Conservation (phyloP, 2,888 invertebrate species). For the Dromius quadrimaculatus region DNA sequence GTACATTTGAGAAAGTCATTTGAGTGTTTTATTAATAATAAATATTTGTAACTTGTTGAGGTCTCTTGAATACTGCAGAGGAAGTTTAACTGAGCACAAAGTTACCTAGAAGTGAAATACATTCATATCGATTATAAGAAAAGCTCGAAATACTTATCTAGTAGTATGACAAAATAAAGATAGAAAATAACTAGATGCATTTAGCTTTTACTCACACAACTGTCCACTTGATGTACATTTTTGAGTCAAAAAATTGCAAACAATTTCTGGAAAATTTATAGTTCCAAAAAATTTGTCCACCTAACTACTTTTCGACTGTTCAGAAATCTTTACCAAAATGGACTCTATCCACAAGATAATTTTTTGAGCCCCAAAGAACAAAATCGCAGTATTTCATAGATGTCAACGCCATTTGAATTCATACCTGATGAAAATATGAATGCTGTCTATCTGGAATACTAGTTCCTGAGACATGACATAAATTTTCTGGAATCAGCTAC, state of each 20-base stretch:
- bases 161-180: no score
- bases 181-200: no score
- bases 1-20: no score
- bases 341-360: not conserved
- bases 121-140: no score
- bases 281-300: not conserved
- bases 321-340: not conserved
- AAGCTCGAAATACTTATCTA: no score
- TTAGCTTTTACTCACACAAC: no score
- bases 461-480: not conserved
- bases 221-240: no score
- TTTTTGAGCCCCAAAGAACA: conserved; percentile 1
- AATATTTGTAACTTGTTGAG: no score
- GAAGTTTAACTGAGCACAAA: no score
- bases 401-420: not conserved
- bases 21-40: no score
- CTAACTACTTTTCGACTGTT: not conserved
- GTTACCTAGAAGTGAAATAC: no score
- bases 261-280: conserved; percentile 4
- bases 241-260: not conserved
- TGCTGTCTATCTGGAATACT: not conserved
- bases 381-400: not conserved
- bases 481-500: not conserved
- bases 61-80: no score
- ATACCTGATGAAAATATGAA: not conserved